Percentiles rank a stretch among this genome's conserved stretches.
phyloP scores from a whole-genome alignment of 2,113 vertebrate genomes.

The Anolis carolinensis region DNA sequence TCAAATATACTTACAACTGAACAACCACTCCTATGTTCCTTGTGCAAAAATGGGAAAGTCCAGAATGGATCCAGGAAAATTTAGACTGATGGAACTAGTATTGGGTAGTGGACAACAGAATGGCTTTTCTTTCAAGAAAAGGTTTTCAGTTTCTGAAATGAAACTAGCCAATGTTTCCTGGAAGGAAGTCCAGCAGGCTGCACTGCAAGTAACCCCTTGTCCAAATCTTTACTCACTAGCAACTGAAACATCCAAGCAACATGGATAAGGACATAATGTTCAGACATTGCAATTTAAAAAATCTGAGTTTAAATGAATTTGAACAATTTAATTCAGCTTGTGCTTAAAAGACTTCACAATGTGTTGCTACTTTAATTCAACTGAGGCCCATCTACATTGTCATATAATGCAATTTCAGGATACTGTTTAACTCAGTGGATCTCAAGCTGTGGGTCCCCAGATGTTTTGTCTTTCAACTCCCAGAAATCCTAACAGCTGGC shows the following conservation, averaged over 20 bases:
- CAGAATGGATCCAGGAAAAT: neutral
- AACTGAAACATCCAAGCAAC: neutral
- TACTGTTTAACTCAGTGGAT: no score
- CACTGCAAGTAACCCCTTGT: neutral
- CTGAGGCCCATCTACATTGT: no score
- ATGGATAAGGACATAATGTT: neutral
- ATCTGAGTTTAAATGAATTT: neutral
- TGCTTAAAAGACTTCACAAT: neutral
- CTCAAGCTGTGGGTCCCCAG: no score
- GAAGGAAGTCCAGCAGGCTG: neutral
- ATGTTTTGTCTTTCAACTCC: no score
- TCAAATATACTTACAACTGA: neutral
- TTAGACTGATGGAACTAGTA: neutral
- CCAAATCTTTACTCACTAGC: neutral
- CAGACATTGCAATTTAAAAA: neutral
- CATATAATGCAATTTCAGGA: no score
- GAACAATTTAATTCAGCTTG: neutral
- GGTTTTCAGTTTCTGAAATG: neutral
- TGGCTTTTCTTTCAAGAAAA: neutral
- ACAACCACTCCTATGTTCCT: neutral
- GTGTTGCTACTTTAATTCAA: neutral
- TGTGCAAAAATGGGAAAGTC: neutral
- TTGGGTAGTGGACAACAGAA: neutral
- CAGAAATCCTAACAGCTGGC: no score
- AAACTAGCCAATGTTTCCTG: neutral